Evolutionary conservation across 2,797 vertebrate genomes (phyloP).

Genomic region (Sebastes paucispinis): DNA sequence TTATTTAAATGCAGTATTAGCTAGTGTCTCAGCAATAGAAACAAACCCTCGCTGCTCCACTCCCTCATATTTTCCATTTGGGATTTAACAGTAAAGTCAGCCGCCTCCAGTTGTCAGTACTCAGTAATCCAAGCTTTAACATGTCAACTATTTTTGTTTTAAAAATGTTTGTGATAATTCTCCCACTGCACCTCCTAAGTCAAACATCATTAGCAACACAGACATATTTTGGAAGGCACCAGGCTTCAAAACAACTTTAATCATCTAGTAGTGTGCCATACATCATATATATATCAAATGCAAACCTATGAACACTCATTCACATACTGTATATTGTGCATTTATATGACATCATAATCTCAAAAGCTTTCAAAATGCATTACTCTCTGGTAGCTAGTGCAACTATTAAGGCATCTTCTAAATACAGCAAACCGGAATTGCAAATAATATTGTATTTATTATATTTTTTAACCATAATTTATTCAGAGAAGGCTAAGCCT

Average conservation of each 20-base stretch:
- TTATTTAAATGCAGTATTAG: neutral
- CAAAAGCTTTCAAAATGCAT: conserved; percentile 32
- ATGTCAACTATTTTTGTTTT: conserved; percentile 2
- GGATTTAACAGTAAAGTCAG: neutral
- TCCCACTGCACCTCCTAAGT: neutral
- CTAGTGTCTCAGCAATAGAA: neutral
- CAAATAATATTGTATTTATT: neutral
- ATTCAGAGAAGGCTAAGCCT: neutral
- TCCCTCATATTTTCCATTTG: conserved; percentile 21
- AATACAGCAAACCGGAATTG: conserved; percentile 27
- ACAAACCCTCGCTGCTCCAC: neutral
- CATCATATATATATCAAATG: conserved; percentile 9
- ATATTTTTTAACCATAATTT: neutral
- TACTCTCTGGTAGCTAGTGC: neutral
- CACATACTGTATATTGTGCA: neutral
- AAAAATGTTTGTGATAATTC: neutral
- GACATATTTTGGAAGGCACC: neutral
- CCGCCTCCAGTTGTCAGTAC: neutral
- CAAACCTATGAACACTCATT: conserved; percentile 9
- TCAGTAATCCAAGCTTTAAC: conserved; percentile 21
- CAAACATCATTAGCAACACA: neutral
- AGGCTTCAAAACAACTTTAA: conserved; percentile 45
- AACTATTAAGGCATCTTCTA: conserved; percentile 20
- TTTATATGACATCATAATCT: neutral
- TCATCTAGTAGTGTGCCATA: conserved; percentile 15